A percentile compares a stretch with the other conserved stretches of the same genome.
phyloP scores from a whole-genome alignment of 1,140 invertebrate genomes.

The Contarinia nasturtii region DNA sequence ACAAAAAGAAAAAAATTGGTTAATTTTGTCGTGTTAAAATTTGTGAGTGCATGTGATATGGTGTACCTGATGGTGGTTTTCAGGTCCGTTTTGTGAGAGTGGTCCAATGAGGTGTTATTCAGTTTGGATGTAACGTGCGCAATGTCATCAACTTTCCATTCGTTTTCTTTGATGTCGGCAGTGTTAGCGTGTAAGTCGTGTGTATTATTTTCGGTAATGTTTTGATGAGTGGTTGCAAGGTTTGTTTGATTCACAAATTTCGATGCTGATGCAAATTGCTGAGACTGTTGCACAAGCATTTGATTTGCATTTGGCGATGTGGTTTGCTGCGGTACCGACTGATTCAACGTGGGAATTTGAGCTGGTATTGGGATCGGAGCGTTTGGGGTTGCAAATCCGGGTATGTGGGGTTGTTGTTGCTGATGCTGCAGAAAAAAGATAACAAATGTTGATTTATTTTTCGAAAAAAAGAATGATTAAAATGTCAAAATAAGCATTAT shows the following conservation, averaged over 20 bases:
- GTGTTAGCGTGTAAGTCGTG: too few species aligned
- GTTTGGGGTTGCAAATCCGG: not conserved
- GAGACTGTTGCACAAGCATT: not conserved
- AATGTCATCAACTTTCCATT: not conserved
- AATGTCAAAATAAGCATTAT: too few species aligned
- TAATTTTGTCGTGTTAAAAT: too few species aligned
- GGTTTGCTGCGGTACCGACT: not conserved
- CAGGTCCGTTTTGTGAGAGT: too few species aligned
- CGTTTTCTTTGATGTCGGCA: too few species aligned
- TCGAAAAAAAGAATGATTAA: too few species aligned
- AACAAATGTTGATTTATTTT: conserved; percentile 1
- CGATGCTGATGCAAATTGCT: not conserved
- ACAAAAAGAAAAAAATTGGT: not conserved
- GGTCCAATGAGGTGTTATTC: not conserved
- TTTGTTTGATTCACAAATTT: not conserved
- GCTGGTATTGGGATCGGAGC: not conserved
- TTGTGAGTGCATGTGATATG: too few species aligned
- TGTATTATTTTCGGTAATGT: too few species aligned
- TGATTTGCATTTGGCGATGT: not conserved
- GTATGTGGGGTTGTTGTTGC: conserved; percentile 10
- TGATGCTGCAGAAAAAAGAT: conserved; percentile 6
- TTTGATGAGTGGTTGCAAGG: not conserved
- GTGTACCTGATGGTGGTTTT: too few species aligned
- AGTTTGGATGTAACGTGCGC: not conserved
- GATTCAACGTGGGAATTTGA: not conserved